Conservation (phyloP, 2,113 vertebrate genomes). For the Ranitomeya variabilis region DNA sequence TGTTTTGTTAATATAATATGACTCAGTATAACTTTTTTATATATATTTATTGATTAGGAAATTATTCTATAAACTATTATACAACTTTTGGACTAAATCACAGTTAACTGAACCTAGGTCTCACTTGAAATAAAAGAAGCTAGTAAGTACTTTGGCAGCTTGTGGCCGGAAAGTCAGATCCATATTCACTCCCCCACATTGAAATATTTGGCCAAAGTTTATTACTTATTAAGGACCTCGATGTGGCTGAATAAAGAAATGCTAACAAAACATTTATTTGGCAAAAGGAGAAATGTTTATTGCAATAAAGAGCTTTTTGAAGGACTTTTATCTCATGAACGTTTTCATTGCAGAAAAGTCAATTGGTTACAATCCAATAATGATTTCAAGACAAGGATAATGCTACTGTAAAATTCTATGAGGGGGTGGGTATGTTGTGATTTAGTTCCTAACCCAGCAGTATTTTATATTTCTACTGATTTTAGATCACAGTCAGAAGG, state of each 20-base stretch:
- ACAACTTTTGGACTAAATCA: background rate
- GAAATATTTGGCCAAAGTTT: background rate
- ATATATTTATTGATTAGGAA: background rate
- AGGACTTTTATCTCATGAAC: background rate
- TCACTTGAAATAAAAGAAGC: background rate
- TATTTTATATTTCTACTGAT: background rate
- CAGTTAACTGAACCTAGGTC: background rate
- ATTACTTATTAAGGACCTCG: background rate
- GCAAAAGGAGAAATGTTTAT: background rate
- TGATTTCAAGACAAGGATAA: background rate
- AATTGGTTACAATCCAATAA: background rate
- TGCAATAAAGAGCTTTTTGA: background rate
- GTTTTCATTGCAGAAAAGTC: background rate
- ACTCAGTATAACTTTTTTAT: background rate
- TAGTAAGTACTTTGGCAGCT: background rate
- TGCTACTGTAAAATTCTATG: background rate
- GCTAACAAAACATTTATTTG: background rate
- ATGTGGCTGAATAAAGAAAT: background rate
- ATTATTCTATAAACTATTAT: background rate
- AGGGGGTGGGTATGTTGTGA: background rate
- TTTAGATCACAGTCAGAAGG: background rate
- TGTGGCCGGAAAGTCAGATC: background rate
- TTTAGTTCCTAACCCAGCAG: background rate
- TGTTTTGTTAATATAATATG: background rate
- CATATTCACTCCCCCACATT: conserved; percentile 2